phyloP scores from a whole-genome alignment of 2,797 vertebrate genomes.

The Scolopax rusticola region DNA sequence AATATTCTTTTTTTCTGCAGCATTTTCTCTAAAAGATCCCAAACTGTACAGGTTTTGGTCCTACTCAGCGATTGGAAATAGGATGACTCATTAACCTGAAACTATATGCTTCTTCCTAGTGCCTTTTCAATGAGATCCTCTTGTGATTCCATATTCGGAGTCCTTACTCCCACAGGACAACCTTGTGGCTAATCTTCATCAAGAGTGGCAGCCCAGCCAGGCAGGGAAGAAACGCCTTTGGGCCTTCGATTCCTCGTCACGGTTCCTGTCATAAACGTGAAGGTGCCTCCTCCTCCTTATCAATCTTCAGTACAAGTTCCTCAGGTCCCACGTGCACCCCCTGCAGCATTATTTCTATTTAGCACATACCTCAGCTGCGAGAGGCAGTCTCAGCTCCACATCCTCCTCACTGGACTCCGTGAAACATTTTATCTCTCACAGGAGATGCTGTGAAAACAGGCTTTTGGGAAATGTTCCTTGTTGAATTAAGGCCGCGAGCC shows the following conservation, averaged over 20 bases:
- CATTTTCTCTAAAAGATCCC: neutral
- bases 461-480: neutral
- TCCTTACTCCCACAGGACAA: neutral
- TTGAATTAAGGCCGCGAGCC: neutral
- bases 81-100: slow-evolving; percentile 15
- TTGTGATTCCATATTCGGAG: neutral
- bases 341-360: neutral
- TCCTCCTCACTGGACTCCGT: neutral
- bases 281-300: slow-evolving; percentile 51
- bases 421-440: neutral
- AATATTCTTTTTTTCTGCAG: neutral
- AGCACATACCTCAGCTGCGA: slow-evolving; percentile 53
- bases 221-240: neutral
- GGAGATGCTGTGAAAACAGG: neutral
- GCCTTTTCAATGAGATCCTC: slow-evolving; percentile 63
- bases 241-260: neutral
- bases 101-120: slow-evolving; percentile 45
- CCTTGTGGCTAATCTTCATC: neutral
- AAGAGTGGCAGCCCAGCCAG: neutral
- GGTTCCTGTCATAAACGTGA: neutral
- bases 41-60: neutral
- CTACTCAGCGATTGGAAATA: neutral
- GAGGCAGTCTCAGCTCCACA: neutral
- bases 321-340: neutral
- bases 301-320: neutral